These are phyloP conservation scores for Mus pahari DNA, from an alignment of 2,113 vertebrate genomes.

Conservation along the genomic window DNA sequence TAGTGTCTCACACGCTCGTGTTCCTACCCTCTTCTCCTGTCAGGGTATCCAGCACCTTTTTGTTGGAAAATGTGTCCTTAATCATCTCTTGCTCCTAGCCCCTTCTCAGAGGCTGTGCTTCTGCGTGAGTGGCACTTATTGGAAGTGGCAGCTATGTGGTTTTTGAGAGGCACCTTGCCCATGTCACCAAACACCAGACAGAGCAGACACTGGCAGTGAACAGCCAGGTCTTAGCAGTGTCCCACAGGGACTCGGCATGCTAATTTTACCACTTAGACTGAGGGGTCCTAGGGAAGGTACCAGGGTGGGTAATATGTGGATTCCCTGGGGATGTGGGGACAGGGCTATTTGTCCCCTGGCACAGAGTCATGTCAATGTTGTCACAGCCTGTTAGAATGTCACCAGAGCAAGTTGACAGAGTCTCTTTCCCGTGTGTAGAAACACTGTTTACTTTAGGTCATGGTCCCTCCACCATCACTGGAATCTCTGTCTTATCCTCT, in stretches of 20 bases:
- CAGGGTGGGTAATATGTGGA: no score
- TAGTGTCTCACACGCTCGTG: fast-evolving
- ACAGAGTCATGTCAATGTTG: neutral
- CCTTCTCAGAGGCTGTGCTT: neutral
- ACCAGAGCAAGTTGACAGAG: neutral
- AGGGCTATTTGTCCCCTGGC: neutral
- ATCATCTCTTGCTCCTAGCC: neutral
- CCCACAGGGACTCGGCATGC: fast-evolving
- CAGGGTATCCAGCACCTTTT: neutral
- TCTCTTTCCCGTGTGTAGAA: no score
- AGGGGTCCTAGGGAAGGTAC: neutral
- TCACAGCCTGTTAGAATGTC: neutral
- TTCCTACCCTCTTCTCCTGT: neutral
- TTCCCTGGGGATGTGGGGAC: neutral
- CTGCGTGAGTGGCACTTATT: fast-evolving
- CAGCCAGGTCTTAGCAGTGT: neutral
- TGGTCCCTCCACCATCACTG: neutral
- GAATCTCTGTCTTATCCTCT: neutral
- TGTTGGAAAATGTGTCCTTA: neutral
- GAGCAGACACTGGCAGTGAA: fast-evolving
- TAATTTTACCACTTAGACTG: neutral
- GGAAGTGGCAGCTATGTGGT: fast-evolving
- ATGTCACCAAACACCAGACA: neutral
- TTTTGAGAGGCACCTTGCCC: neutral
- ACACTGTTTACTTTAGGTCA: neutral